Conservation (phyloP, 2,888 invertebrate genomes). For the Cecidostiba fungosa region DNA sequence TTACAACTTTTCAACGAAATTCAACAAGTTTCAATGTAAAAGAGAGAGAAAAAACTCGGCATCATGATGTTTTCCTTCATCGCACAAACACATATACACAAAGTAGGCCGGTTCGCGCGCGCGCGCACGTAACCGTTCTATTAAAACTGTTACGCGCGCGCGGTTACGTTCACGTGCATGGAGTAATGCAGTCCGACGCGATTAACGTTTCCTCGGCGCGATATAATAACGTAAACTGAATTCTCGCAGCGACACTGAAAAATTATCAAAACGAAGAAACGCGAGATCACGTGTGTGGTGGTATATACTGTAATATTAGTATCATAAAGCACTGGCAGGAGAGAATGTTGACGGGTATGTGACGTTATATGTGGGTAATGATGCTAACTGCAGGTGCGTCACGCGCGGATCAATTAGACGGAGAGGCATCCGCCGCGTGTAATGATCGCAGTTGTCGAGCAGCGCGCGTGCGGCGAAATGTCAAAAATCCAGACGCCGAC, state of each 20-base stretch:
- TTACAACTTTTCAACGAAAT: neutral
- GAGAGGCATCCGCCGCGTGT: neutral
- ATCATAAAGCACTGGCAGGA: too few relatives aligned
- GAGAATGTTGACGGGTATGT: too few relatives aligned
- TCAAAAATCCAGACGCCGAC: neutral
- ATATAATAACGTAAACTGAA: too few relatives aligned
- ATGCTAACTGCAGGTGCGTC: too few relatives aligned
- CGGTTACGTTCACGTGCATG: neutral
- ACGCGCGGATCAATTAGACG: too few relatives aligned
- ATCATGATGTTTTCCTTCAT: too few relatives aligned
- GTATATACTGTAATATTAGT: too few relatives aligned
- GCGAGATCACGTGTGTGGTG: too few relatives aligned
- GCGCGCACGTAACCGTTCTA: neutral
- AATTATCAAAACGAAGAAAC: too few relatives aligned
- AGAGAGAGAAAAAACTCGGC: too few relatives aligned
- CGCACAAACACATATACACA: neutral
- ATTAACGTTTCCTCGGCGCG: too few relatives aligned
- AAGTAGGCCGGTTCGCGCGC: neutral
- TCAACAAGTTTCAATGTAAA: constrained; percentile 5
- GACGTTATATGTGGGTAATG: too few relatives aligned
- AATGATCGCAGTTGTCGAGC: neutral
- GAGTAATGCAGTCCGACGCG: constrained; percentile 3
- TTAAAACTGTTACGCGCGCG: neutral
- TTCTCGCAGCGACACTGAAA: neutral
- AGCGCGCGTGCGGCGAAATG: neutral